Percentiles rank a stretch among this genome's conserved stretches.
Conservation (phyloP, 2,113 vertebrate species). For the Phaethornis superciliosus region DNA sequence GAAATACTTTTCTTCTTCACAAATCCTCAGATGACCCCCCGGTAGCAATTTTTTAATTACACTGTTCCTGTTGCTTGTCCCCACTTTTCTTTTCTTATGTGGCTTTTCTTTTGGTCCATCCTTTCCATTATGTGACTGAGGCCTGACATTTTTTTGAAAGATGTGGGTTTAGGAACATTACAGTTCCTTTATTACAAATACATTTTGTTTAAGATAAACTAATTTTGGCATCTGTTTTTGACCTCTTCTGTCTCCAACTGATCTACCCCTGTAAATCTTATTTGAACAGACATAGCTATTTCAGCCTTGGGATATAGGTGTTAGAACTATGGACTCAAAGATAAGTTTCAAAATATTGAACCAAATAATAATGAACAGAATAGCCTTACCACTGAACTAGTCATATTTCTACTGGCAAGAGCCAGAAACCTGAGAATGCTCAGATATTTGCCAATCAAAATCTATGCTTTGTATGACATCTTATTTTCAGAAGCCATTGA, state of each 20-base stretch:
- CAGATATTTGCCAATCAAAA: background rate
- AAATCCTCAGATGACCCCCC: background rate
- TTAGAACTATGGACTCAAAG: background rate
- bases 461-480: background rate
- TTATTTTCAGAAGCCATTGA: background rate
- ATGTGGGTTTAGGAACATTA: background rate
- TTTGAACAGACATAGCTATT: background rate
- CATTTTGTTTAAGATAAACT: background rate
- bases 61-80: background rate
- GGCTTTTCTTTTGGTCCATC: background rate
- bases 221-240: conserved; percentile 13
- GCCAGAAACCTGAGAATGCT: background rate
- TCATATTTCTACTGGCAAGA: background rate
- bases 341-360: background rate
- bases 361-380: background rate
- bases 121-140: background rate
- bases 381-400: background rate
- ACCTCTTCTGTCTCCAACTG: background rate
- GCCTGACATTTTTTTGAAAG: background rate
- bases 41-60: background rate
- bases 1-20: background rate
- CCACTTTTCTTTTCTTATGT: background rate
- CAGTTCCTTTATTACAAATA: background rate
- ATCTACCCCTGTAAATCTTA: background rate
- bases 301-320: background rate